Evolutionary conservation across 1,140 invertebrate genomes (phyloP).

Genomic region (Pseudomyrmex gracilis): DNA sequence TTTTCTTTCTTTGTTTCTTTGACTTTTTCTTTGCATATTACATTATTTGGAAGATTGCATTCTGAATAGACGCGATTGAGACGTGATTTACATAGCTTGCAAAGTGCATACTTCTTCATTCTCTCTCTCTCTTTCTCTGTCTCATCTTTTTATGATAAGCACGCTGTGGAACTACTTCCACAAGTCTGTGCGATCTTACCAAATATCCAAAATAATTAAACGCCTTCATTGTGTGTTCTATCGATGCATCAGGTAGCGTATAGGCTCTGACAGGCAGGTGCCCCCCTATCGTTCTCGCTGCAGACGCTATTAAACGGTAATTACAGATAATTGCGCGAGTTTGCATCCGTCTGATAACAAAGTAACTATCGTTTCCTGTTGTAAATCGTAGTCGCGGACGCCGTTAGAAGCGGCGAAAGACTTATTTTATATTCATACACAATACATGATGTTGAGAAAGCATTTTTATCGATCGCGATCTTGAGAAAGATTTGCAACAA

Average conservation of each 20-base stretch:
- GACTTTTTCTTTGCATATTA: not conserved
- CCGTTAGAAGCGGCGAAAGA: conserved; percentile 40
- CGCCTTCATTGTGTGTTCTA: conserved; percentile 42
- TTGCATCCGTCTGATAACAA: conserved; percentile 72
- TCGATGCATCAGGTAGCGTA: conserved; percentile 63
- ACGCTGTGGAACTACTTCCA: conserved; percentile 7
- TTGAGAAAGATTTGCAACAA: conserved; percentile 51
- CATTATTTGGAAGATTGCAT: not conserved
- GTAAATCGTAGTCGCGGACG: conserved; percentile 44
- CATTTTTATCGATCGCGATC: conserved; percentile 30
- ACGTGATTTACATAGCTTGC: conserved; percentile 32
- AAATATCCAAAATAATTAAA: conserved; percentile 72
- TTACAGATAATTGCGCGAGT: conserved; percentile 74
- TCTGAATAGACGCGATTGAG: conserved; percentile 12
- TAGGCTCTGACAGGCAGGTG: conserved; percentile 61
- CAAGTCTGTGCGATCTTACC: conserved; percentile 56
- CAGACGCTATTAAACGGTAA: conserved; percentile 71
- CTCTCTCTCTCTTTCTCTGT: no score
- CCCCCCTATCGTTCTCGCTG: conserved; percentile 36
- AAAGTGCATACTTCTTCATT: not conserved
- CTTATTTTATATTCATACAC: conserved; percentile 41
- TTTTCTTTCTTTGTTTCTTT: not conserved
- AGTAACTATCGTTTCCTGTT: conserved; percentile 71
- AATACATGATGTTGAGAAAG: conserved; percentile 8
- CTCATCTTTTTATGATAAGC: conserved; percentile 4